Conservation (phyloP, 2,113 vertebrate species). For the Phaethornis superciliosus region DNA sequence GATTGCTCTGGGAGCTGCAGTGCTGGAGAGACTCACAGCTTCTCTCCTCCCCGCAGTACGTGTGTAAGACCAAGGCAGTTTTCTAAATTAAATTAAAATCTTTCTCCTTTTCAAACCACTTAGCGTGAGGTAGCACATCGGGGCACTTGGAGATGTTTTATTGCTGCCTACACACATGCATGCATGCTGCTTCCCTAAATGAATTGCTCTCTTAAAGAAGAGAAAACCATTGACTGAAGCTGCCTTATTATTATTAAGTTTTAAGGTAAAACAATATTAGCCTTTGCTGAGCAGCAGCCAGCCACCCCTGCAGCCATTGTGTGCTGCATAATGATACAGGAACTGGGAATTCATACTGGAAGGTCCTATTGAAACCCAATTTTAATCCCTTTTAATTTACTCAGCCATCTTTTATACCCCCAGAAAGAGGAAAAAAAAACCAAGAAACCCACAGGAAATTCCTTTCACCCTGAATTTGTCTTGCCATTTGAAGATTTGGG, state of each 20-base stretch:
- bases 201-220: slow-evolving; percentile 29
- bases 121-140: slow-evolving; percentile 29
- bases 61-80: neutral
- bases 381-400: slow-evolving; percentile 37
- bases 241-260: slow-evolving; percentile 32
- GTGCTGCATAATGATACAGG: neutral
- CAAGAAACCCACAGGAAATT: neutral
- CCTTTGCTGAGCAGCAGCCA: neutral
- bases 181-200: slow-evolving; percentile 52
- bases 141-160: slow-evolving; percentile 22
- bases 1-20: neutral
- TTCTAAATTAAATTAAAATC: slow-evolving; percentile 56
- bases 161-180: neutral
- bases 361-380: neutral
- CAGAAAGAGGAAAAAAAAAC: neutral
- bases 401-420: neutral
- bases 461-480: neutral
- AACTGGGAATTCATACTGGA: neutral
- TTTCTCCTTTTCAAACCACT: slow-evolving; percentile 39
- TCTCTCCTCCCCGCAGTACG: neutral
- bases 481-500: neutral
- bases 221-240: slow-evolving; percentile 21
- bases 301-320: slow-evolving; percentile 10
- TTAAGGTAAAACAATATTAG: slow-evolving; percentile 48
- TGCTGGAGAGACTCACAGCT: slow-evolving; percentile 7